Base-by-base conservation (phyloP, 23 tunicate genomes). In the Trididemnum nubilum region DNA sequence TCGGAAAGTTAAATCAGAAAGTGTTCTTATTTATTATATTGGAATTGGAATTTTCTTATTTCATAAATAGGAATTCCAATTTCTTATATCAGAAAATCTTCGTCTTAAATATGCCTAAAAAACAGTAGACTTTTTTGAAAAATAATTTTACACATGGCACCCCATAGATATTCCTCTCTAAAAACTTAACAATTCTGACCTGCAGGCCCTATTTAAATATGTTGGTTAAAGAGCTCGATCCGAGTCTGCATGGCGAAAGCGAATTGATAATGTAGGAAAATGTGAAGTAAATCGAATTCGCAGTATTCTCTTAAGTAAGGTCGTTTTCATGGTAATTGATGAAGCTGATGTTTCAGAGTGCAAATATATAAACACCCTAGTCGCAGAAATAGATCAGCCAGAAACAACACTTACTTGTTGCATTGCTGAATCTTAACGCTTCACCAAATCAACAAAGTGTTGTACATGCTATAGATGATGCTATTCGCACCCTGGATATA, bases 141-240 rank as follows among this genome's bases (percentile, higher is more conserved):
- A n/a, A n/a, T n/a, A n/a, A n/a, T n/a, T n/a, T n/a, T n/a, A n/a
- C n/a, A n/a, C n/a, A n/a, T n/a, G n/a, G n/a, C n/a, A n/a, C n/a
- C n/a, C n/a, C n/a, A n/a, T n/a, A n/a, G n/a, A n/a, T n/a, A n/a
- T n/a, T n/a, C n/a, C n/a, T 49, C 57, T 49, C 57, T 49, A 12
- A 9, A 70, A 73, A 49, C 79, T 73, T 73, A 73, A 37, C 60
- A 73, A 73, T 73, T 60, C 79, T 73, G 59, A 73, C 30, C 79
- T 38, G 79, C 79, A 73, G 60, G 79, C 79, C 79, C 79, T 73
- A 40, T 40, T 73, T 40, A 73, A 37, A 73, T 73, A 73, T 73
- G 18, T 73, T 38, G 60, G 79, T 73, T 60, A 73, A 73, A 73
- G 40, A 73, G 60, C 79, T 73, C 79, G 60, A 9, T 73, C 79